Conservation (phyloP, 2,888 invertebrate genomes). For the Epirrita christyi region DNA sequence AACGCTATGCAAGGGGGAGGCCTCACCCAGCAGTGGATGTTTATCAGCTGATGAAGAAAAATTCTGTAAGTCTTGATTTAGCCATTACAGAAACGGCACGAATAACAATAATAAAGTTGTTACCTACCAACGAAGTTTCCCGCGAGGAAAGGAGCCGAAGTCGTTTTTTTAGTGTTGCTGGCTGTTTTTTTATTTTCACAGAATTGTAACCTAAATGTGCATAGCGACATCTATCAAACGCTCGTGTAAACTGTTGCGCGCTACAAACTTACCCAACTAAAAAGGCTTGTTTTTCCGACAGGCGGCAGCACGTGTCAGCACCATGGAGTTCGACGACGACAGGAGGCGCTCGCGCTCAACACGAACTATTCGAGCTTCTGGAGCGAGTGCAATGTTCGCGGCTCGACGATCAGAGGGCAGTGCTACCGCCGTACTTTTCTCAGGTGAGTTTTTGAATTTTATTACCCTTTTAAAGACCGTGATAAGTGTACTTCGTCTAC, state of each 20-base stretch:
- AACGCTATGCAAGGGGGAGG: too few species aligned
- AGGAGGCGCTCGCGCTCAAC: slow-evolving; percentile 83
- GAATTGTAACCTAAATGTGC: not conserved
- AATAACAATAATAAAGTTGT: too few species aligned
- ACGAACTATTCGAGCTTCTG: slow-evolving; percentile 96
- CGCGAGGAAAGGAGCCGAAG: too few species aligned
- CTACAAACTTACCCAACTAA: slow-evolving; percentile 12
- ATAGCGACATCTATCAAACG: slow-evolving; percentile 47
- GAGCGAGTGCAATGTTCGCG: slow-evolving; percentile 97
- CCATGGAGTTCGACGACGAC: slow-evolving; percentile 83
- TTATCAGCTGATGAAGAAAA: too few species aligned
- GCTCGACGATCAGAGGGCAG: slow-evolving; percentile 98
- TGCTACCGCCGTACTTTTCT: slow-evolving; percentile 95
- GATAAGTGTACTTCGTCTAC: too few species aligned
- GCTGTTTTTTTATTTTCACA: too few species aligned
- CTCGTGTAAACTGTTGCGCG: not conserved
- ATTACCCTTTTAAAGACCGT: too few species aligned
- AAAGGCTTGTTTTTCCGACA: slow-evolving; percentile 61
- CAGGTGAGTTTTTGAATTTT: slow-evolving; percentile 86
- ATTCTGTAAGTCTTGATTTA: too few species aligned
- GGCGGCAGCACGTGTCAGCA: slow-evolving; percentile 88
- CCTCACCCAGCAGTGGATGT: too few species aligned
- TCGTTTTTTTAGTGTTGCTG: too few species aligned
- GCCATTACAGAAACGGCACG: too few species aligned
- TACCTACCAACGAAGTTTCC: too few species aligned